Evolutionary conservation across 2,113 vertebrate genomes (phyloP).

Genomic region (Lathamus discolor): DNA sequence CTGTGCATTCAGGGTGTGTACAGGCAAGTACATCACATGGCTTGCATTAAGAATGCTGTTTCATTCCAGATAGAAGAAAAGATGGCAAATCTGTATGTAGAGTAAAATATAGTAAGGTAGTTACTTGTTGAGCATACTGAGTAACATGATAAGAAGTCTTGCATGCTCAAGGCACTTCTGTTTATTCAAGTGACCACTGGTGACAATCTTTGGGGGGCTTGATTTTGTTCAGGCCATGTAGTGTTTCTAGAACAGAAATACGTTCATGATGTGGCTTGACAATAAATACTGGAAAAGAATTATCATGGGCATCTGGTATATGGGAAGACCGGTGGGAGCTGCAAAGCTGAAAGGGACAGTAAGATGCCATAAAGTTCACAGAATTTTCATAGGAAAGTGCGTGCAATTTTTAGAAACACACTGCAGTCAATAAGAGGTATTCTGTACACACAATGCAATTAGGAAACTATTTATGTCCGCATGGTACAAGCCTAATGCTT

Average conservation of each 20-base stretch:
- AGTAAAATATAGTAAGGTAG: background rate
- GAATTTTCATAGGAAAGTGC: background rate
- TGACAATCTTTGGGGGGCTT: slow-evolving; percentile 4
- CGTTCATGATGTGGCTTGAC: background rate
- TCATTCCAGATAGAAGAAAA: slow-evolving; percentile 9
- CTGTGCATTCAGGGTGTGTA: background rate
- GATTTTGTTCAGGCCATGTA: background rate
- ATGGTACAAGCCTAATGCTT: background rate
- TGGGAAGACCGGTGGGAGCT: background rate
- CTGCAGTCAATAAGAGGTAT: background rate
- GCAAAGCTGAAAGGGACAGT: background rate
- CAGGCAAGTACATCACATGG: background rate
- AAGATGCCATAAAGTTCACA: background rate
- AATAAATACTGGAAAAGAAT: background rate
- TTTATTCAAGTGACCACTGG: slow-evolving; percentile 8
- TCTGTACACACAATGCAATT: background rate
- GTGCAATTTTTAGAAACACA: background rate
- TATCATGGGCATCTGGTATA: background rate
- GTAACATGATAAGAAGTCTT: background rate
- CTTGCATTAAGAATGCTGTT: background rate
- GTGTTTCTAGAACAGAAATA: background rate
- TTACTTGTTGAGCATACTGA: slow-evolving; percentile 16
- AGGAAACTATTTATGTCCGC: background rate
- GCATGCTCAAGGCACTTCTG: background rate
- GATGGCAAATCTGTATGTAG: background rate